Percentiles rank a stretch among this genome's conserved stretches.
phyloP scores from a whole-genome alignment of 2,888 invertebrate genomes.

The Spisula subtruncata region DNA sequence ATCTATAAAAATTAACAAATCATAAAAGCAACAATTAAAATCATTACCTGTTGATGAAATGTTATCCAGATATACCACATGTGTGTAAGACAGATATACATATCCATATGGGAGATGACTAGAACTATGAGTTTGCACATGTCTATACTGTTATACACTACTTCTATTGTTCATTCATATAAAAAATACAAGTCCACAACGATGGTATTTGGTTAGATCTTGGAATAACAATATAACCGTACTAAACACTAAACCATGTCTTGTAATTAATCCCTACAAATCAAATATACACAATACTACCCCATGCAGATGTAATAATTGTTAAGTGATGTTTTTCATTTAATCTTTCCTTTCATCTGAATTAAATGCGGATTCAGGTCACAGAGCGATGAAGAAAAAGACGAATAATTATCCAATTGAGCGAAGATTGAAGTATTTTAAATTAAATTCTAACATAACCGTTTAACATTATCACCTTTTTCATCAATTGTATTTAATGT shows the following conservation, averaged over 20 bases:
- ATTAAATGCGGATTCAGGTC: neutral
- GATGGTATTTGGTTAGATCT: neutral
- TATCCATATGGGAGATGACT: neutral
- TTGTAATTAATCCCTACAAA: neutral
- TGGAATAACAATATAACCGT: neutral
- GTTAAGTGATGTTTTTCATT: neutral
- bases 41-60: neutral
- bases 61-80: neutral
- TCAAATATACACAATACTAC: neutral
- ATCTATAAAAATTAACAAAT: too few relatives aligned
- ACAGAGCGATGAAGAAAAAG: conserved; percentile 5
- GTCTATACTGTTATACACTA: too few relatives aligned
- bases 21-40: neutral
- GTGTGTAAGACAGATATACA: neutral
- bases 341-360: neutral
- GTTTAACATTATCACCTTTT: neutral
- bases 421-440: neutral
- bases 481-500: neutral
- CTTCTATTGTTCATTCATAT: too few relatives aligned
- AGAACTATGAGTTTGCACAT: too few relatives aligned
- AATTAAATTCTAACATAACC: neutral
- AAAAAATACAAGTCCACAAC: too few relatives aligned
- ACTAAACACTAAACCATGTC: neutral
- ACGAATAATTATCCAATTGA: neutral
- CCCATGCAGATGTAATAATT: neutral